Base-by-base conservation (phyloP, 2,888 invertebrate genomes). In the Papilio demoleus region DNA sequence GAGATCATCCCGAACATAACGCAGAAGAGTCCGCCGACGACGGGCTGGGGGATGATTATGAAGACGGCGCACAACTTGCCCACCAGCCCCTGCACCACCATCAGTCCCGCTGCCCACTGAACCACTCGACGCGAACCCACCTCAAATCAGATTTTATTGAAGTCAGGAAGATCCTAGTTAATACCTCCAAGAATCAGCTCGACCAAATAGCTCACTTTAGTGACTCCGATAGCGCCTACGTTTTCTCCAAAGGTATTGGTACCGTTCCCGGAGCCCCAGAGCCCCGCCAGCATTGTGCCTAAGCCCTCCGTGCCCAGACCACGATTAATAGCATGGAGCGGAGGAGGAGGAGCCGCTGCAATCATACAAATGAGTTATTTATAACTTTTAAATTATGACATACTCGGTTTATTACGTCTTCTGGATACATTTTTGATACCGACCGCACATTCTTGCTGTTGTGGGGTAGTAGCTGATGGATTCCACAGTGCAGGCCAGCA, bases 221-320 rank as follows among this genome's bases (percentile, higher is more conserved):
- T 97, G 1, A 97, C 96, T 38, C 97, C 97, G 73, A 98, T 97
- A 1, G 97, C 97, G 0, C 97, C 97, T 50, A 98, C 97, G 83
- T 97, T 97, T 83, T 97, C 97, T 0, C 97, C 97, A 81, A 97
- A 97, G 3, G 97, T 97, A 75, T 97, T 97, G 59, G 97, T 97
- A 0, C 97, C 97, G 78, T 97, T 97, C 1, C 97, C 97, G 34
- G 96, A 95, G 9, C 97, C 98, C 95, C 97, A 96, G 4, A 97
- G 93, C 0, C 97, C 97, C 0, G 97, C 97, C 53, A 98, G 86
- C 68, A 97, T 91, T 0, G 97, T 97, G n/a, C 97, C 97, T 0
- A 97, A 85, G 0, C 97, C 97, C 85, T 98, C 97, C 0, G 96
- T 95, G 40, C 95, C 96, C 42, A 97, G 96, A 0, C 97, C 98